Conservation (phyloP, 1,140 invertebrate species). For the Ridgeia piscesae region DNA sequence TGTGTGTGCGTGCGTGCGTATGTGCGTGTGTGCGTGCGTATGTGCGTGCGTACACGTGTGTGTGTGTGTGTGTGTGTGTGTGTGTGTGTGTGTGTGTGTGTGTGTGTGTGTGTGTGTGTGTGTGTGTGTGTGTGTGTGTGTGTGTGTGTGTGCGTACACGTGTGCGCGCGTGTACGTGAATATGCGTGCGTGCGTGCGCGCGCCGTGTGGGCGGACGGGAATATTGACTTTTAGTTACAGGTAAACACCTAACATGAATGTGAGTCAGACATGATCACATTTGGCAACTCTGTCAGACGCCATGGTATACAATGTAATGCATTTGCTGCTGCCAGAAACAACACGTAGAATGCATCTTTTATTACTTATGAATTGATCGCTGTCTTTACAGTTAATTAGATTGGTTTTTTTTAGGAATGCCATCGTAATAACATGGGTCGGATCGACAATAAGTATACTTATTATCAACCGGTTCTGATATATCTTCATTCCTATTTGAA, state of each 20-base stretch:
- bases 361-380: background rate
- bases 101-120: slow-evolving; percentile 28
- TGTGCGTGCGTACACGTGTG: slow-evolving; percentile 35
- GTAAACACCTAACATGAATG: background rate
- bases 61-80: slow-evolving; percentile 29
- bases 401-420: background rate
- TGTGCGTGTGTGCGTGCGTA: slow-evolving; percentile 37
- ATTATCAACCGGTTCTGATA: background rate
- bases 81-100: slow-evolving; percentile 30
- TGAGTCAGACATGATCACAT: background rate
- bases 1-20: slow-evolving; percentile 37
- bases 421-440: background rate
- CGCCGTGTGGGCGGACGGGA: background rate
- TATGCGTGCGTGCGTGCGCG: background rate
- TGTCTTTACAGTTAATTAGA: background rate
- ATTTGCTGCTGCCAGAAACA: background rate
- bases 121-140: slow-evolving; percentile 22
- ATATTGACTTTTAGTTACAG: background rate
- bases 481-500: background rate
- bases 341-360: background rate
- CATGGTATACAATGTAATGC: too few relatives aligned
- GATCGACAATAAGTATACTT: background rate
- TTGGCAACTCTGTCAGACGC: background rate
- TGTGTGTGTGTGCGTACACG: slow-evolving; percentile 22
- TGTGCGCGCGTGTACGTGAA: slow-evolving; percentile 8